phyloP scores from a whole-genome alignment of 2,113 vertebrate genomes.

The Atlantisia rogersi region DNA sequence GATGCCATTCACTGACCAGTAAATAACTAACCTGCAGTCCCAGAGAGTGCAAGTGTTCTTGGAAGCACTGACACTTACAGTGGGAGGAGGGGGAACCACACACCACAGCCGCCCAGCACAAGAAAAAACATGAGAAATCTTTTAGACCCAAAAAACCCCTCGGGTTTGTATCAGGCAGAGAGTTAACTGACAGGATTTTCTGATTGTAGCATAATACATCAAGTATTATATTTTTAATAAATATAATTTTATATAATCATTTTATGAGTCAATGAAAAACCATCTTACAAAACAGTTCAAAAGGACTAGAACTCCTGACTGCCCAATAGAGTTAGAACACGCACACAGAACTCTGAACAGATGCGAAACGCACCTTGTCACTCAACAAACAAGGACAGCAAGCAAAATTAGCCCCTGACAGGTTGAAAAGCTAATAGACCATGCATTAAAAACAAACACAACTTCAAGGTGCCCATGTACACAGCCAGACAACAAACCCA shows the following conservation, averaged over 20 bases:
- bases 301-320: not conserved
- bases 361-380: not conserved
- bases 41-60: not conserved
- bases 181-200: not conserved
- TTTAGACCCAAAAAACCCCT: not conserved
- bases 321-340: not conserved
- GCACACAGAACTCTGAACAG: not conserved
- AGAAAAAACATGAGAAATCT: not conserved
- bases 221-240: not conserved
- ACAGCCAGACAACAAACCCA: not conserved
- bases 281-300: not conserved
- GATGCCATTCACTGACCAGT: not conserved
- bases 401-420: not conserved
- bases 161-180: not conserved
- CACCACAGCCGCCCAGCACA: not conserved
- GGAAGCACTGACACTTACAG: not conserved
- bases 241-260: not conserved
- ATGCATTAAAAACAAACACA: not conserved
- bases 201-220: not conserved
- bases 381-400: not conserved
- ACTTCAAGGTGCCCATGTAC: not conserved
- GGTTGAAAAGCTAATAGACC: not conserved
- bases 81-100: too few species aligned
- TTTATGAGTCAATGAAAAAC: not conserved
- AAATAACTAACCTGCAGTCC: not conserved